Conservation (phyloP, 2,888 invertebrate genomes). For the Philonicus albiceps region DNA sequence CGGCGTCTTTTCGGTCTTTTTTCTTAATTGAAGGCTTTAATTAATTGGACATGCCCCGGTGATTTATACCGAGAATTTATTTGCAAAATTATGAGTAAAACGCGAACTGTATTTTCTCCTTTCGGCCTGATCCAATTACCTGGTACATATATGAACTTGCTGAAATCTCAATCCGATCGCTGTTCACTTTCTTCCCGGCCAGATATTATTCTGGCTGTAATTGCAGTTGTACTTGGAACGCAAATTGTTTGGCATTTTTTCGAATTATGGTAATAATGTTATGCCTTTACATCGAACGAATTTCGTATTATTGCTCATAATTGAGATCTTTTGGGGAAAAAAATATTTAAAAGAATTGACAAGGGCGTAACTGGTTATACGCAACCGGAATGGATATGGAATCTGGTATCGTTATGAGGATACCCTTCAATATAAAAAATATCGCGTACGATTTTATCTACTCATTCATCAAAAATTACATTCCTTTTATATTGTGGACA, state of each 20-base stretch:
- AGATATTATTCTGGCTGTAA: constrained; percentile 1
- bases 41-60: constrained; percentile 52
- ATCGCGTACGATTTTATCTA: neutral
- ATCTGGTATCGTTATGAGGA: neutral
- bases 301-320: neutral
- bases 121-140: constrained; percentile 39
- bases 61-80: constrained; percentile 49
- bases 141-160: constrained; percentile 31
- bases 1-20: constrained; percentile 11
- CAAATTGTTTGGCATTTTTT: neutral
- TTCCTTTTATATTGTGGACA: neutral
- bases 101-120: constrained; percentile 35
- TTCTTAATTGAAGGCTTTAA: constrained; percentile 42
- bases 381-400: neutral
- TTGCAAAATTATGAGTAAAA: constrained; percentile 27
- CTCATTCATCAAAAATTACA: neutral
- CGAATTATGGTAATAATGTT: neutral
- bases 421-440: neutral
- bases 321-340: neutral
- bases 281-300: neutral
- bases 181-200: constrained; percentile 28
- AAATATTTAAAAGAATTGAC: neutral
- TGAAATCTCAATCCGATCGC: constrained; percentile 32
- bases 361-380: neutral
- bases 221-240: constrained; percentile 7